Evolutionary conservation across 2,113 vertebrate genomes (phyloP), one percentile per base, ranked within the genome.

Genomic region (Lipophrys pholis): DNA sequence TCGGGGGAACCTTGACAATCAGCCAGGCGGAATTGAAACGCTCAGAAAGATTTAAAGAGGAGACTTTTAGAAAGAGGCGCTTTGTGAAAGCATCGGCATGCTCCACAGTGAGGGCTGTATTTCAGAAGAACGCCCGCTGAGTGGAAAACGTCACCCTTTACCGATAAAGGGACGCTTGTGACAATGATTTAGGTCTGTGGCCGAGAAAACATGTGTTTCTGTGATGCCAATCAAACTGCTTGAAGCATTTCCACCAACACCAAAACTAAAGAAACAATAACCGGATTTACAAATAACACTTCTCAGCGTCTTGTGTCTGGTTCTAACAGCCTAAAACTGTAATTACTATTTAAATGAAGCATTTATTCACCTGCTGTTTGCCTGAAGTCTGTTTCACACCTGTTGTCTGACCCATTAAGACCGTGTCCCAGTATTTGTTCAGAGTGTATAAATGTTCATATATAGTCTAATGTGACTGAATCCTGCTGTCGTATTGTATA

Each of bases 361-460:
- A 12, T 54, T 21, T 45, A 36, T 49, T 52, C 16, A 11, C 51
- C 58, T 78, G 16, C 40, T 73, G 52, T 52, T 78, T 75, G 11
- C 54, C 43, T 82, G 14, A 81, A 73, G 53, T 63, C 0, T n/a
- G 36, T 76, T 66, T 49, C 36, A 38, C 36, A 17, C 15, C 55
- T 64, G 14, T 41, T 66, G 39, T 53, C 38, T 46, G 39, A 49
- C 46, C 52, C 42, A 30, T 21, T 45, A 56, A 45, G 9, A 4
- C 76, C 69, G 36, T 1, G 15, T 56, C 63, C 45, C 43, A 79
- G 49, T 79, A 54, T 85, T 85, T 79, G 76, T 87, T 80, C 14
- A 73, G 49, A 66, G 43, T 85, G 84, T 90, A 83, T 55, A 91
- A 61, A 87, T 91, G 81, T 90, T 87, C 63, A 86, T 81, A 86